Conservation (phyloP, 2,113 vertebrate species). For the Cygnus buccinator region DNA sequence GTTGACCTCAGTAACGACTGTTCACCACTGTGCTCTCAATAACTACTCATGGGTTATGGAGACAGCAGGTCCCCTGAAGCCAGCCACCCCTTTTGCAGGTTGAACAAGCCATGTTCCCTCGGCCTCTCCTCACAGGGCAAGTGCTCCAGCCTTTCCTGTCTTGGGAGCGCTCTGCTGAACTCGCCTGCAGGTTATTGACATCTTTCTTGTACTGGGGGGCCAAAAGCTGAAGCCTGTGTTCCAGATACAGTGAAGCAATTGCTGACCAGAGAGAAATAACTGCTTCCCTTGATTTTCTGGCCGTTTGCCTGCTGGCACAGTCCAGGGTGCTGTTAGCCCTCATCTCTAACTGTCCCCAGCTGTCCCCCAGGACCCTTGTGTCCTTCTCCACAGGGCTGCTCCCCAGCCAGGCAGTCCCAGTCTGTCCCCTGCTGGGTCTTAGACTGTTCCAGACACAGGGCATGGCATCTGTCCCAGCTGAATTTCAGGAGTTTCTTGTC, state of each 20-base stretch:
- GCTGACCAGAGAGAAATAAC: neutral
- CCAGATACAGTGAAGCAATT: neutral
- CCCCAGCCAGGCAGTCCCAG: neutral
- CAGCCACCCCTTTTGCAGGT: neutral
- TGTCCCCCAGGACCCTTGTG: neutral
- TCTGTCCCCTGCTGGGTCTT: neutral
- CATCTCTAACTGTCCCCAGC: neutral
- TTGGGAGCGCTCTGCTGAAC: neutral
- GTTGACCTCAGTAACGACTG: neutral
- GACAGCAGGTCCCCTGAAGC: neutral
- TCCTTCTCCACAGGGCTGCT: neutral
- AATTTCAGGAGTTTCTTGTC: neutral
- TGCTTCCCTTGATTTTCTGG: neutral
- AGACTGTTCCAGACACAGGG: neutral
- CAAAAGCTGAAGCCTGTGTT: neutral
- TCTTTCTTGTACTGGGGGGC: fast-evolving
- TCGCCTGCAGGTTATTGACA: neutral
- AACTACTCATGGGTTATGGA: neutral
- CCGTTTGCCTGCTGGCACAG: neutral
- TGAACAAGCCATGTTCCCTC: neutral
- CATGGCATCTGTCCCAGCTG: neutral
- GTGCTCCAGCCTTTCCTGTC: neutral
- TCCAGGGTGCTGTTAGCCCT: neutral
- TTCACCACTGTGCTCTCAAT: neutral
- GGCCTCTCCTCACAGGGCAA: neutral